Percentiles rank a stretch among this genome's conserved stretches.
Conservation (phyloP, 1,140 invertebrate genomes). For the Phocides pigmalion region DNA sequence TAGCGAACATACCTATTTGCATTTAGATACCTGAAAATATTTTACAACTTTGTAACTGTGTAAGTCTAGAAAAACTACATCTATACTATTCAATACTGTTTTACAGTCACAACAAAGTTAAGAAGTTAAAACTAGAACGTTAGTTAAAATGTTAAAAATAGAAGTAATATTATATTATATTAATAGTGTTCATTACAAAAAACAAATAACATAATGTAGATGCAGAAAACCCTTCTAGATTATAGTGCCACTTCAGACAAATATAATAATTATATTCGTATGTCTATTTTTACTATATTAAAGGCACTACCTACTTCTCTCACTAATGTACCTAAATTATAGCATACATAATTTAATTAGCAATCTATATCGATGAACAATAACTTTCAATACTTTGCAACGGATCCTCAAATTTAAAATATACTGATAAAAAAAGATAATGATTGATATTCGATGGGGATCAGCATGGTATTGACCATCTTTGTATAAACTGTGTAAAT, state of each 20-base stretch:
- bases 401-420: too few relatives aligned
- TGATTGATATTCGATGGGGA: not conserved
- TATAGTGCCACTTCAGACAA: conserved; percentile 1
- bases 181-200: conserved; percentile 1
- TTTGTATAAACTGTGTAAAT: conserved; percentile 29
- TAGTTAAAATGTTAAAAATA: conserved; percentile 2
- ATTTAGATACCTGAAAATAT: conserved; percentile 32
- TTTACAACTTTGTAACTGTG: conserved; percentile 36
- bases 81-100: conserved; percentile 19
- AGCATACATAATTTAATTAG: not conserved
- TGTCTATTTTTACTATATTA: not conserved
- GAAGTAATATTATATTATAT: not conserved
- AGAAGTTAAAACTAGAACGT: not conserved
- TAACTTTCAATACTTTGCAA: not conserved
- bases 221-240: not conserved
- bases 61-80: conserved; percentile 22
- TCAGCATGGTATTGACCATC: not conserved
- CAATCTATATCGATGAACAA: not conserved
- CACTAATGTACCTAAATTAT: not conserved
- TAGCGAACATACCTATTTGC: conserved; percentile 29
- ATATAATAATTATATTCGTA: not conserved
- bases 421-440: too few relatives aligned
- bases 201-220: conserved; percentile 3
- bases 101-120: conserved; percentile 12
- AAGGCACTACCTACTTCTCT: not conserved